Conservation (phyloP, 2,797 vertebrate genomes). For the Hippocampus kuda region DNA sequence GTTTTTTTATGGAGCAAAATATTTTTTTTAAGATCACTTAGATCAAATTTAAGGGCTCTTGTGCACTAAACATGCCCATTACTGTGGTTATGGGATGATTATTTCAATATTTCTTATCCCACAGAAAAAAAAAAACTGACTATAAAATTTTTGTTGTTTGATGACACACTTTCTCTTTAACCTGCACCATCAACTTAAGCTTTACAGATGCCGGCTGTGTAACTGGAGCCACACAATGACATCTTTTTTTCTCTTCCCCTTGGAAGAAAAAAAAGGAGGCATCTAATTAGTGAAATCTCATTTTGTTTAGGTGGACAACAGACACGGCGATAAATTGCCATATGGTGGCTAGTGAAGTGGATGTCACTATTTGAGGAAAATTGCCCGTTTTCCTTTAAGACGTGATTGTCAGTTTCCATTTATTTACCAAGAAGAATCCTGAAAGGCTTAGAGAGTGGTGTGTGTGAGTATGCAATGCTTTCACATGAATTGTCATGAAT, state of each 20-base stretch:
- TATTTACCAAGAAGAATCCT: not conserved
- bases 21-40: too few species aligned
- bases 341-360: not conserved
- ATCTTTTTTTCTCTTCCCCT: not conserved
- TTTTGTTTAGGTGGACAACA: not conserved
- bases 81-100: not conserved
- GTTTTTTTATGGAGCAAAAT: too few species aligned
- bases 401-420: not conserved
- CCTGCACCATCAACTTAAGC: not conserved
- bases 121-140: too few species aligned
- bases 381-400: not conserved
- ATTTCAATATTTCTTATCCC: not conserved
- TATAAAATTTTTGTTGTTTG: too few species aligned
- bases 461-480: conserved; percentile 18
- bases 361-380: not conserved
- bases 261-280: not conserved
- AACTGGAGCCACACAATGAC: not conserved
- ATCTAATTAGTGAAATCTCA: not conserved
- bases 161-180: too few species aligned
- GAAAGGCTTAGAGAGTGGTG: not conserved
- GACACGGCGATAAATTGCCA: not conserved
- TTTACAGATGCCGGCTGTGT: not conserved
- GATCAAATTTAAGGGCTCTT: too few species aligned
- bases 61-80: too few species aligned
- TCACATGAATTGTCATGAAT: conserved; percentile 35